Conservation (phyloP, 2,888 invertebrate genomes). For the Drosophila atripex region DNA sequence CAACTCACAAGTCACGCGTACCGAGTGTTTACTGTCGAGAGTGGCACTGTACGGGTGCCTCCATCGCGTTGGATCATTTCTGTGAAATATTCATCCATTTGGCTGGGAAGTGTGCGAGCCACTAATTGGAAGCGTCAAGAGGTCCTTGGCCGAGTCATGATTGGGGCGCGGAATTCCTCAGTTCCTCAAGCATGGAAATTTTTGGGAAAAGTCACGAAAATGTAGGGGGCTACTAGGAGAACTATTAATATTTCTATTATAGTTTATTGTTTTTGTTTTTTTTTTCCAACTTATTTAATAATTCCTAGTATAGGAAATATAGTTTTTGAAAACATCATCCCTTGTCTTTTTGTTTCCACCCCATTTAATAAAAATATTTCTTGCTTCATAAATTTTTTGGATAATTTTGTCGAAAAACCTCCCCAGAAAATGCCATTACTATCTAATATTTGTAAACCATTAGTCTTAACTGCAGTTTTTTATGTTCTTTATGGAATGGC, state of each 20-base stretch:
- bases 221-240: neutral
- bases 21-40: conserved; percentile 31
- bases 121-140: conserved; percentile 25
- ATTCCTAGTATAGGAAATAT: neutral
- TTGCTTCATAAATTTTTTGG: neutral
- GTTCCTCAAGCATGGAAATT: conserved; percentile 7
- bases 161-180: conserved; percentile 3
- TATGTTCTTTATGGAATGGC: conserved; percentile 1
- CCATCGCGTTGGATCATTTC: conserved; percentile 22
- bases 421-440: conserved; percentile 10
- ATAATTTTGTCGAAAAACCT: neutral
- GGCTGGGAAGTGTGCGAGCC: neutral
- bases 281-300: neutral
- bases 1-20: conserved; percentile 40
- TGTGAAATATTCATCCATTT: neutral
- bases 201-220: neutral
- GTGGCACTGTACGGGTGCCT: neutral
- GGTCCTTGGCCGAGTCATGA: conserved; percentile 9
- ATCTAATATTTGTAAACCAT: conserved; percentile 25
- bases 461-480: conserved; percentile 7
- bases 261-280: neutral
- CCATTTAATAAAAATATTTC: conserved; percentile 14
- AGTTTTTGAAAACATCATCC: conserved; percentile 14
- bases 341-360: conserved; percentile 20
- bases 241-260: neutral